Percentiles rank a stretch among this genome's conserved stretches.
phyloP scores from a whole-genome alignment of 2,113 vertebrate genomes.

The Pterophyllum scalare region DNA sequence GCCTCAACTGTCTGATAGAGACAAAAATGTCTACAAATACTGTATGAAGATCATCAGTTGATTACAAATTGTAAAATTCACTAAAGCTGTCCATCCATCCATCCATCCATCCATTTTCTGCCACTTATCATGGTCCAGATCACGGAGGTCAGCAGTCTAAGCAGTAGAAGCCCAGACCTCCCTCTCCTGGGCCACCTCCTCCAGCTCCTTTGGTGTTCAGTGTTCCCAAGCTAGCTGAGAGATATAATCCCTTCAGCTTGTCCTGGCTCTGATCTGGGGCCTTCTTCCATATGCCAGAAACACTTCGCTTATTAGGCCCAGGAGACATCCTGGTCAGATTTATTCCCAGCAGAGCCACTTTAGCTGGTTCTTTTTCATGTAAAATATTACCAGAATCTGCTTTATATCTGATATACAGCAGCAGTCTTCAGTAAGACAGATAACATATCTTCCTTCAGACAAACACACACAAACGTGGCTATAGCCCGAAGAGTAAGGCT shows the following conservation, averaged over 20 bases:
- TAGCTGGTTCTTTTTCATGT: background rate
- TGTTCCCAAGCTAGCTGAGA: background rate
- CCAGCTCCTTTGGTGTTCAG: background rate
- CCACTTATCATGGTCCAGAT: background rate
- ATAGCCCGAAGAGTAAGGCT: slow-evolving; percentile 23
- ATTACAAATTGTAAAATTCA: slow-evolving; percentile 1
- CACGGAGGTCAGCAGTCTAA: background rate
- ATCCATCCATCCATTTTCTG: background rate
- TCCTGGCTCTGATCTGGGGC: background rate
- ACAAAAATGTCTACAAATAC: background rate
- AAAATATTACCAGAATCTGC: slow-evolving; percentile 18
- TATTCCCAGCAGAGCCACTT: background rate
- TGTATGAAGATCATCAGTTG: background rate
- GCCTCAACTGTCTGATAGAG: background rate
- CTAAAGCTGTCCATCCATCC: background rate
- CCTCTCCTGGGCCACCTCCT: background rate
- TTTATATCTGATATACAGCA: slow-evolving; percentile 20
- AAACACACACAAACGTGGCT: slow-evolving; percentile 16
- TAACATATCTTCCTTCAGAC: slow-evolving; percentile 19
- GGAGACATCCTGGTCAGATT: background rate
- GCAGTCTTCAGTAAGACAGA: slow-evolving; percentile 51
- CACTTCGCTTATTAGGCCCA: background rate
- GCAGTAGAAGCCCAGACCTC: background rate
- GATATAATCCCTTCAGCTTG: background rate
- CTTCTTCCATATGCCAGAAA: background rate